phyloP scores from a whole-genome alignment of 2,797 vertebrate species.

The Iguana delicatissima region DNA sequence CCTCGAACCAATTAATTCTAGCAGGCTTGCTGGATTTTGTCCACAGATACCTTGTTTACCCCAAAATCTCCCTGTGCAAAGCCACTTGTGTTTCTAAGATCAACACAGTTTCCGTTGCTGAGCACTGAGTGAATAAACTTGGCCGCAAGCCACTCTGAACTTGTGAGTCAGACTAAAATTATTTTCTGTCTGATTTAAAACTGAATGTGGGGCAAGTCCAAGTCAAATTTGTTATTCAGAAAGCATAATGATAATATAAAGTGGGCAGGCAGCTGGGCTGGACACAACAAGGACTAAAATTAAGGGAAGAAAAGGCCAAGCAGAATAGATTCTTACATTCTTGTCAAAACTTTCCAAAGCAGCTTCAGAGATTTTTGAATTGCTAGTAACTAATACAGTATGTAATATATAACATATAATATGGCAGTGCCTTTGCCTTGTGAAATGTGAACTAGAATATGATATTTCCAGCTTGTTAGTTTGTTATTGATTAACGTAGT shows the following conservation, averaged over 20 bases:
- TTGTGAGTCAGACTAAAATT: fast-evolving
- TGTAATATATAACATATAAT: background rate
- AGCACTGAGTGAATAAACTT: background rate
- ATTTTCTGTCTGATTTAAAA: background rate
- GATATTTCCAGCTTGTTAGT: constrained; percentile 16
- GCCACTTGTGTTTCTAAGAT: background rate
- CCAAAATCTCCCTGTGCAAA: background rate
- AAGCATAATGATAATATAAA: background rate
- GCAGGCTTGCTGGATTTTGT: background rate
- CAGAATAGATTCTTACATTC: background rate
- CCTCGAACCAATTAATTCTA: background rate
- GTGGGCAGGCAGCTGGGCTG: background rate
- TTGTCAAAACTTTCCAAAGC: background rate
- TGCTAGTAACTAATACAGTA: background rate
- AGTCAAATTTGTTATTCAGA: background rate
- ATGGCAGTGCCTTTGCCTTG: background rate
- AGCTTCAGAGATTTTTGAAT: background rate
- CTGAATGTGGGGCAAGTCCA: background rate
- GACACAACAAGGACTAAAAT: background rate
- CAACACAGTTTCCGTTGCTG: constrained; percentile 26
- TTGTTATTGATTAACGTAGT: constrained; percentile 51
- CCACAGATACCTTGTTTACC: fast-evolving
- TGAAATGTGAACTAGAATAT: background rate
- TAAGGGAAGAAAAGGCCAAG: background rate
- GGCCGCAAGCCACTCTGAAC: background rate